Conservation (phyloP, 2,113 vertebrate genomes). For the Myrmophylax atrothorax region DNA sequence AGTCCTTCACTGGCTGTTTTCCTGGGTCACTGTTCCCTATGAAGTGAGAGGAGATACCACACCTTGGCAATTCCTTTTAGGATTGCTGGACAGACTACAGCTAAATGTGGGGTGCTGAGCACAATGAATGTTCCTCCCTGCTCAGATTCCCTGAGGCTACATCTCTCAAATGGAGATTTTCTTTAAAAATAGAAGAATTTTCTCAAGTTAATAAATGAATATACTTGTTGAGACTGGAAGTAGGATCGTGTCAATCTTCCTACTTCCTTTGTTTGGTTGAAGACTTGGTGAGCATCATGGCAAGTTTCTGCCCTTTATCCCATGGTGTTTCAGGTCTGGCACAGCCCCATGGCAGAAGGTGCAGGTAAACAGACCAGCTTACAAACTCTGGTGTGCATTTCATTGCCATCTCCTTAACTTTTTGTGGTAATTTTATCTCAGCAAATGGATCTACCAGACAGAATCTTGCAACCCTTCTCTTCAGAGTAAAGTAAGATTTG, state of each 20-base stretch:
- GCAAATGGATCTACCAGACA: background rate
- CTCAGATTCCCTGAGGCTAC: background rate
- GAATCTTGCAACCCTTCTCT: background rate
- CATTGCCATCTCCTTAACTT: background rate
- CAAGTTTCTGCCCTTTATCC: background rate
- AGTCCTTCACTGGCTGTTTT: background rate
- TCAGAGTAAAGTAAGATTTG: background rate
- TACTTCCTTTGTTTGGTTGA: background rate
- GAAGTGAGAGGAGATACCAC: fast-evolving
- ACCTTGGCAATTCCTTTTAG: background rate
- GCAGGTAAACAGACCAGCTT: background rate
- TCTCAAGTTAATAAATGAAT: background rate
- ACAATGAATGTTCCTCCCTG: fast-evolving
- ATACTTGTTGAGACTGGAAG: background rate
- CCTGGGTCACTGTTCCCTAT: background rate
- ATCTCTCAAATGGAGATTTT: background rate
- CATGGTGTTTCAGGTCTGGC: background rate
- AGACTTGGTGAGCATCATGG: background rate
- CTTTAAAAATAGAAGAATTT: background rate
- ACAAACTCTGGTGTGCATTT: background rate
- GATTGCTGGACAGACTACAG: background rate
- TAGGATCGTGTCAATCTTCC: background rate
- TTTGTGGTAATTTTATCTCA: background rate
- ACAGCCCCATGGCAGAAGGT: background rate
- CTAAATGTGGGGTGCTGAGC: background rate